Evolutionary conservation across 1,140 invertebrate genomes (phyloP), one percentile per base, ranked within the genome.

Genomic region (Drosophila kikkawai): DNA sequence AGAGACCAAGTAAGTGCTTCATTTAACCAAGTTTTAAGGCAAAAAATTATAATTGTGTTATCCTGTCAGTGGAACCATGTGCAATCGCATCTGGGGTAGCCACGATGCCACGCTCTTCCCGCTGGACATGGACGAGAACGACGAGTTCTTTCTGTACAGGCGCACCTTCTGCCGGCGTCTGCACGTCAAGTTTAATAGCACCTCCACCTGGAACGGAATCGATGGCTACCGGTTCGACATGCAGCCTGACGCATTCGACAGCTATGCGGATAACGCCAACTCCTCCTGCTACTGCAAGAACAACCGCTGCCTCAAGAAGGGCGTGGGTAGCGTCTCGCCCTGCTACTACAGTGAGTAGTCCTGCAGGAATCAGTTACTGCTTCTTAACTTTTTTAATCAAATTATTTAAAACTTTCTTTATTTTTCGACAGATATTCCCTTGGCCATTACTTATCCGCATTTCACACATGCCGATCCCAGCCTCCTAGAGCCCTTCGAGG

Each of bases 381-480:
- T 15, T 2, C 13, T 26, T 17, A 11, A 22, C 9, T 26, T 3
- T 41, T 17, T 1, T 44, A 17, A 37, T 6, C 7, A 13, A 13
- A 15, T 13, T 9, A 29, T 48, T 22, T 11, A 7, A n/a, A 11
- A 7, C 42, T 1, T 55, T 5, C 12, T 15, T 2, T 13, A 29
- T 7, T 15, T 47, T 32, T 42, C 9, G 0, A 50, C 79, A 96
- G 96, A 93, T 79, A 94, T 97, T 22, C 96, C 96, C 2, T 93
- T 95, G 11, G 95, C 95, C 0, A 92, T 97, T 36, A 97, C 97
- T 1, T 95, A 96, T 80, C 97, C 97, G 0, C 97, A 98, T 93
- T 98, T 97, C 77, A 93, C 95, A 59, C 91, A 95, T 50, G 95
- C 94, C 1, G 96, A 97, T 87, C 94, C 95, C 5, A 93, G 92